Evolutionary conservation across 1,140 invertebrate genomes (phyloP).

Genomic region (Choristoneura fumiferana): DNA sequence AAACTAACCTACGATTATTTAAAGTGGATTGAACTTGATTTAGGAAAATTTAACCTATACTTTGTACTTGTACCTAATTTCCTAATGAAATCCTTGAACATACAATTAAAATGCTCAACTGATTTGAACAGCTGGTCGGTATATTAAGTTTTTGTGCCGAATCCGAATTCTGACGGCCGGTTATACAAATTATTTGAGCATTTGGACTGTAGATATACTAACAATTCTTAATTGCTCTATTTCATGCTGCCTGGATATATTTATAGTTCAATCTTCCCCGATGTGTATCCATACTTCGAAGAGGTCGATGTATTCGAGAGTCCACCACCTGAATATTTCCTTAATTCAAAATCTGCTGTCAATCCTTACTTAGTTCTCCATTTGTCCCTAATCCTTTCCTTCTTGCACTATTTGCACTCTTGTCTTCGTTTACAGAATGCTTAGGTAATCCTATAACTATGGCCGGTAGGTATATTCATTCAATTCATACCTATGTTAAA

Average conservation of each 20-base stretch:
- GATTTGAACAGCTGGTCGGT: too few species aligned
- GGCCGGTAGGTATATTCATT: not conserved
- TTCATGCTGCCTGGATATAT: slow-evolving; percentile 55
- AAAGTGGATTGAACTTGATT: too few species aligned
- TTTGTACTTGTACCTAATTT: too few species aligned
- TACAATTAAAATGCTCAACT: too few species aligned
- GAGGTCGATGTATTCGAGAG: slow-evolving; percentile 68
- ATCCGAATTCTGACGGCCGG: too few species aligned
- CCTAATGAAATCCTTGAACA: too few species aligned
- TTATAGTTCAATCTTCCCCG: slow-evolving; percentile 57
- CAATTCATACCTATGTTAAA: too few species aligned
- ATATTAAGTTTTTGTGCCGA: too few species aligned
- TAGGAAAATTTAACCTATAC: too few species aligned
- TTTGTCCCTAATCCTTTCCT: slow-evolving; percentile 21
- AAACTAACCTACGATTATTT: too few species aligned
- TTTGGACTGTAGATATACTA: not conserved
- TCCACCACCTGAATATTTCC: slow-evolving; percentile 57
- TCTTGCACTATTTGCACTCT: slow-evolving; percentile 18
- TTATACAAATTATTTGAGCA: too few species aligned
- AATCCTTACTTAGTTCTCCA: not conserved
- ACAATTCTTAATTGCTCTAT: slow-evolving; percentile 25
- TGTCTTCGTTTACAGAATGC: not conserved
- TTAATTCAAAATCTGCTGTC: slow-evolving; percentile 35
- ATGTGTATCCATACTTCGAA: slow-evolving; percentile 72
- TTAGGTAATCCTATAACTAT: not conserved